Evolutionary conservation across 35 echinoderm and acorn worm genomes (phyloP).

Genomic region (Stichopus chloronotus): DNA sequence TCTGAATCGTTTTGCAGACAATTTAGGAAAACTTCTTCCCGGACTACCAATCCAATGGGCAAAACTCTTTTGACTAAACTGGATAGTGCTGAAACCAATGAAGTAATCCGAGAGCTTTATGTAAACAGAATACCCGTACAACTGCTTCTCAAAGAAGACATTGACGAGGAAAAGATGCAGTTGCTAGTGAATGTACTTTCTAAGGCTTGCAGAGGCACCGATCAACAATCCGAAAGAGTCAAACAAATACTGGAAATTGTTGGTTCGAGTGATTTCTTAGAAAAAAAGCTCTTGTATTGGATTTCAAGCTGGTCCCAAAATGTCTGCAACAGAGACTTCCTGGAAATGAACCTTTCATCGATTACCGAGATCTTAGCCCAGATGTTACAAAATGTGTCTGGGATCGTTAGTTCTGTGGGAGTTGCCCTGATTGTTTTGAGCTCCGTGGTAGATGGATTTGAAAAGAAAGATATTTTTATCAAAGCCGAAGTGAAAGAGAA

Average conservation of each 20-base stretch:
- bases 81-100: background rate
- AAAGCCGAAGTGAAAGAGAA: background rate
- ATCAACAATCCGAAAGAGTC: constrained; percentile 12
- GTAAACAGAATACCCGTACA: constrained; percentile 12
- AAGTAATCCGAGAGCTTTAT: constrained; percentile 6
- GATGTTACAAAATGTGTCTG: constrained; percentile 55
- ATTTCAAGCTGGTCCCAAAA: background rate
- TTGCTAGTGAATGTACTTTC: constrained; percentile 36
- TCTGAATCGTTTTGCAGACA: background rate
- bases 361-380: background rate
- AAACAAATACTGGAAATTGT: background rate
- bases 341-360: background rate
- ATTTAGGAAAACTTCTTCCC: background rate
- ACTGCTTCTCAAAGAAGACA: constrained; percentile 3
- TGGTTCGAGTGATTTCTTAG: background rate
- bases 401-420: constrained; percentile 23
- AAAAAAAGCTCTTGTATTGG: background rate
- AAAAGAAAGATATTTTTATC: background rate
- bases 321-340: background rate
- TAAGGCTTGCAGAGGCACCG: constrained; percentile 26
- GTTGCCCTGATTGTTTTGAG: constrained; percentile 53
- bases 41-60: constrained; percentile 36
- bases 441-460: background rate
- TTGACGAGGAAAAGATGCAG: constrained; percentile 10
- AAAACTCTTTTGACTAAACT: background rate